phyloP scores from a whole-genome alignment of 1,140 invertebrate genomes.

The Fopius arisanus region DNA sequence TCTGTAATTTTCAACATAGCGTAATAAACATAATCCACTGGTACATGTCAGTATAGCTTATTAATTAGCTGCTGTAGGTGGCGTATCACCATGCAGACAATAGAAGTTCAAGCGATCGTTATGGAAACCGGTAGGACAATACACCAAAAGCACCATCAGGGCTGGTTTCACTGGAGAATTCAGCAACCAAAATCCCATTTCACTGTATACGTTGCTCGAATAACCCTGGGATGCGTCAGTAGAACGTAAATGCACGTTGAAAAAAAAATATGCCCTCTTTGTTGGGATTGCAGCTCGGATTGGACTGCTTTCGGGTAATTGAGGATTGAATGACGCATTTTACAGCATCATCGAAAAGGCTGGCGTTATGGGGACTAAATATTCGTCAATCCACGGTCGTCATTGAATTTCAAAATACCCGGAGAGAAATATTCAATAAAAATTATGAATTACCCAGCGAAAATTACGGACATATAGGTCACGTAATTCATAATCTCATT shows the following conservation, averaged over 20 bases:
- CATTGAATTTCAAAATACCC: slow-evolving; percentile 5
- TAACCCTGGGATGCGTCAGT: background rate
- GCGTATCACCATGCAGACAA: slow-evolving; percentile 17
- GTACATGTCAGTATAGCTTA: background rate
- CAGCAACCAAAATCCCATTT: background rate
- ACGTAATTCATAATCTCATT: no score
- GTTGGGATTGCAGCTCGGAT: background rate
- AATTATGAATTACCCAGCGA: background rate
- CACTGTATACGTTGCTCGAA: background rate
- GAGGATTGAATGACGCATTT: background rate
- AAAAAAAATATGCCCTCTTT: background rate
- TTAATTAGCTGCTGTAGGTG: slow-evolving; percentile 19
- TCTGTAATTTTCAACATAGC: background rate
- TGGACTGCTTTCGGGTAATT: background rate
- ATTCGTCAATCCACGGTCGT: background rate
- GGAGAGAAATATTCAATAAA: background rate
- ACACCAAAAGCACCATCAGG: background rate
- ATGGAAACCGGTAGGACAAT: slow-evolving; percentile 19
- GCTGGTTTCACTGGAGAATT: background rate
- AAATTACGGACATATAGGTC: no score
- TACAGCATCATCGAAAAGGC: background rate
- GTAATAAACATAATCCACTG: slow-evolving; percentile 23
- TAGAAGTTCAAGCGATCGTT: slow-evolving; percentile 11
- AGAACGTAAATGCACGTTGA: background rate
- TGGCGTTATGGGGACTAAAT: background rate